Evolutionary conservation across 2,888 invertebrate genomes (phyloP), one percentile per base, ranked within the genome.

Genomic region (Acleris emargana): DNA sequence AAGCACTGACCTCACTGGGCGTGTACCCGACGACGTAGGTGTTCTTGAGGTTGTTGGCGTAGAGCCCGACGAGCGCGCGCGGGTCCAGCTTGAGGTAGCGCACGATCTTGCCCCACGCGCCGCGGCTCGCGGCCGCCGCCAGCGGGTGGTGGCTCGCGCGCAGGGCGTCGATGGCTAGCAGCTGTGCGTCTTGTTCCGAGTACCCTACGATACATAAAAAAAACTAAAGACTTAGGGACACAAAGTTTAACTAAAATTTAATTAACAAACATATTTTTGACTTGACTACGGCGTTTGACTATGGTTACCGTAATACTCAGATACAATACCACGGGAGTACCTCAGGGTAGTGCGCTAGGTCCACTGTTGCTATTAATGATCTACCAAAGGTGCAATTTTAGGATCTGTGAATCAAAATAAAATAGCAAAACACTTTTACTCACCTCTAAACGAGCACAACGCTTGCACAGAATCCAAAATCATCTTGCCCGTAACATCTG

Each of bases 121-220:
- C 91, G 5, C 93, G 89, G 71, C 93, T 91, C 28, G 93, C 88
- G 22, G 88, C 87, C 25, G 93, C 88, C 47, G 96, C 93, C 47
- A 94, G 93, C 1, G 96, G 96, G 85, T 97, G 96, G 86, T 98
- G 97, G 58, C 95, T 94, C 50, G 96, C 94, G 16, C 96, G 88
- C 28, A 98, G 82, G 5, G 95, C 91, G 66, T 95, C 95, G 62
- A 96, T 80, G 0, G 95, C 95, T 54, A 97, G 82, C 9, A 85
- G 78, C 72, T 95, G 91, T 0, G 94, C 89, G 79, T 96, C 95
- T 73, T 91, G 88, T 54, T 78, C 67, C 47, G 84, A 69, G 77
- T 89, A 84, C 68, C 85, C 83, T 94, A 82, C 3, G 18, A 22
- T 5, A 18, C 5, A 20, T 3, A 18, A 1, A 9, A 3, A 43